Conservation (phyloP, 2,113 vertebrate genomes). For the Phaethornis superciliosus region DNA sequence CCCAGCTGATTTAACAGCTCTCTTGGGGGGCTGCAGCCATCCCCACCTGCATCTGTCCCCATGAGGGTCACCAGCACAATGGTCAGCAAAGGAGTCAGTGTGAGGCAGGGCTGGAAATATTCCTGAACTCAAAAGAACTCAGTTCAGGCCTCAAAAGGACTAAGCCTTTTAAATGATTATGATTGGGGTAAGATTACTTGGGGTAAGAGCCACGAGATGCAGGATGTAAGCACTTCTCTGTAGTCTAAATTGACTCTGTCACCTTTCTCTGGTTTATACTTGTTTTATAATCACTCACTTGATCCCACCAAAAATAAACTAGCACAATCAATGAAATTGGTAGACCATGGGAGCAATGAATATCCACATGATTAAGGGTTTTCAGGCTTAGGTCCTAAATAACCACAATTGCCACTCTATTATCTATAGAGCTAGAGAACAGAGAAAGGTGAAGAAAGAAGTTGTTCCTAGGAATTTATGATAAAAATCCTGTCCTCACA, state of each 20-base stretch:
- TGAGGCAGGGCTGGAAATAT: rapidly evolving
- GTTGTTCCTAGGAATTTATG: neutral
- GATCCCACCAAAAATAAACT: slow-evolving; percentile 44
- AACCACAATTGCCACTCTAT: slow-evolving; percentile 25
- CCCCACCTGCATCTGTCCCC: neutral
- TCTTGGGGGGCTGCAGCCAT: neutral
- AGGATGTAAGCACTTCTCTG: neutral
- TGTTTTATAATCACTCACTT: slow-evolving; percentile 35
- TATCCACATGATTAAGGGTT: slow-evolving; percentile 36
- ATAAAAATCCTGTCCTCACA: neutral
- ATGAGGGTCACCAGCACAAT: rapidly evolving
- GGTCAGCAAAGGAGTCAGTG: rapidly evolving
- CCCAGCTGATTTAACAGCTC: neutral
- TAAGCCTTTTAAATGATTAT: neutral
- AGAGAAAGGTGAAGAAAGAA: slow-evolving; percentile 3
- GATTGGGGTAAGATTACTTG: neutral
- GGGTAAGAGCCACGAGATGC: rapidly evolving
- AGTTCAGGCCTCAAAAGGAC: neutral
- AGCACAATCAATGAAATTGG: slow-evolving; percentile 29
- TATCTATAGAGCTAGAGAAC: neutral
- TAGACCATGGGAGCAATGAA: slow-evolving; percentile 21
- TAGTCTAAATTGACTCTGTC: neutral
- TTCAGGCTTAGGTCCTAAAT: slow-evolving; percentile 34
- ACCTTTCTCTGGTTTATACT: slow-evolving; percentile 22
- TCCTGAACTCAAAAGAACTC: neutral